Evolutionary conservation across 2,888 invertebrate genomes (phyloP), one percentile per base, ranked within the genome.

Genomic region (Scaptomyza caliginosa): DNA sequence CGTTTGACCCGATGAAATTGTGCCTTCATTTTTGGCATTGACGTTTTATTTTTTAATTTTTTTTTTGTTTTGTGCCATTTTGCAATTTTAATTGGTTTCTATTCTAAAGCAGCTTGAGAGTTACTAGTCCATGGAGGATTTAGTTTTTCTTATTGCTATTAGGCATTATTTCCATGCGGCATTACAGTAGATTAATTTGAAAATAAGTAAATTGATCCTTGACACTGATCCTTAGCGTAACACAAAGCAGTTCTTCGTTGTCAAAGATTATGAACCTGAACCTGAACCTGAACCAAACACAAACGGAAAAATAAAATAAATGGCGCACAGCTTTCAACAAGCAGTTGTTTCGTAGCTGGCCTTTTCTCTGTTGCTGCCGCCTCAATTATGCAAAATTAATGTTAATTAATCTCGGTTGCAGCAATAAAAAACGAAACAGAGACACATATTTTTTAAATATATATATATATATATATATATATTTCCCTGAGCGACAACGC

Each of bases 311-410:
- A n/a, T n/a, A n/a, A n/a, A n/a, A n/a, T n/a, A n/a, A n/a, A 40
- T 32, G 36, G n/a, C 32, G 17, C 46, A 17, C 77, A 59, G 50
- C 74, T 48, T 67, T 72, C 51, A 39, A 39, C 59, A 62, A 45
- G 46, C 59, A 51, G 45, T 70, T 48, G 42, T 4, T 46, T 54
- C n/a, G 30, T 46, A 45, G 40, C 30, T 55, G 59, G 46, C 50
- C 65, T 56, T 76, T 30, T 45, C 32, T 58, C 48, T 38, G 40
- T 30, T 39, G 26, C 59, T 51, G 67, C 40, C 49, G 55, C 59
- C 63, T 71, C 88, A 88, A 88, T 86, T 86, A 83, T 86, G 88
- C 88, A 79, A 85, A 88, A 88, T 85, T 88, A 87, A 86, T 70
- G 65, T 87, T 85, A 88, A 85, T 85, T 85, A 85, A 77, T 88